Conservation (phyloP, 2,888 invertebrate species). For the Volucella inflata region DNA sequence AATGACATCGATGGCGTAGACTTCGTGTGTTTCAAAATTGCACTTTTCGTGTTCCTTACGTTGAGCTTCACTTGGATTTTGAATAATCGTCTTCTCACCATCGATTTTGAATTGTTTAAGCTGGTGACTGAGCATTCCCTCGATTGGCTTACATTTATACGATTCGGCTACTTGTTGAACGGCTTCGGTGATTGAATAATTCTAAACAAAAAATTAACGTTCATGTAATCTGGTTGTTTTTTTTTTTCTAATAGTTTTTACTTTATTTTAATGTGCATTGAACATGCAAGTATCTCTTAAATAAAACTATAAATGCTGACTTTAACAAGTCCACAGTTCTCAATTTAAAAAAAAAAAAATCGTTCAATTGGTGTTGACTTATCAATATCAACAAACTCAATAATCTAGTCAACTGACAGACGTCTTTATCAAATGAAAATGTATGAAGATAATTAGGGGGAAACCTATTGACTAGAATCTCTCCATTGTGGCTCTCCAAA, state of each 20-base stretch:
- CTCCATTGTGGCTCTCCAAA: constrained; percentile 75
- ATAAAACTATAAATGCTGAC: no score
- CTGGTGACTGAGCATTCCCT: constrained; percentile 98
- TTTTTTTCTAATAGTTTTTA: no score
- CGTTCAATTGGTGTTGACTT: no score
- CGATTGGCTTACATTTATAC: constrained; percentile 98
- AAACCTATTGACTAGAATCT: constrained; percentile 67
- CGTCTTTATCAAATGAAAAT: constrained; percentile 12
- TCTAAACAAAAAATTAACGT: constrained; percentile 85
- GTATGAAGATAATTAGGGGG: constrained; percentile 74
- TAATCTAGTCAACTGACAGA: background rate
- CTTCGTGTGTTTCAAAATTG: constrained; percentile 97
- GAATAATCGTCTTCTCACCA: constrained; percentile 98
- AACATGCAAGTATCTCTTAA: no score
- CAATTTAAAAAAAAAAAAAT: no score
- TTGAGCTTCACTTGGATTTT: constrained; percentile 98
- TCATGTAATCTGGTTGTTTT: no score
- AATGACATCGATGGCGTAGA: constrained; percentile 99
- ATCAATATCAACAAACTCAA: background rate
- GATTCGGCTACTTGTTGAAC: constrained; percentile 96
- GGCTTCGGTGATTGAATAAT: constrained; percentile 94
- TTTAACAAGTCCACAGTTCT: no score
- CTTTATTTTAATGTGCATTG: no score
- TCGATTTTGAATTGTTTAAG: constrained; percentile 98
- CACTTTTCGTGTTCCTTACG: constrained; percentile 98